phyloP scores from a whole-genome alignment of 2,888 invertebrate genomes.

The Argyresthia albistria region DNA sequence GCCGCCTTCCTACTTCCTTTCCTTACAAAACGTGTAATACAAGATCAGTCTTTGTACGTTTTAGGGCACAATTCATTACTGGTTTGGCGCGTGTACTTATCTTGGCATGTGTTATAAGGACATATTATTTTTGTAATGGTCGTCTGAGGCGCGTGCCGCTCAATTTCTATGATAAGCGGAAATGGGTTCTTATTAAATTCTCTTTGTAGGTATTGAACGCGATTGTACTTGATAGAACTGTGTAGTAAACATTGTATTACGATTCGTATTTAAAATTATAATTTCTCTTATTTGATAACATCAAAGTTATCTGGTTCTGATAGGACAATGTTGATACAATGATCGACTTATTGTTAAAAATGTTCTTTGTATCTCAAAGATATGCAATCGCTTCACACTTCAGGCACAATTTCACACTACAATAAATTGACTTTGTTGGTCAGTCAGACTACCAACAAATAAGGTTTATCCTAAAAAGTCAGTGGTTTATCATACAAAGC shows the following conservation, averaged over 20 bases:
- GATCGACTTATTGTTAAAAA: no score
- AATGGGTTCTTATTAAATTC: conserved; percentile 11
- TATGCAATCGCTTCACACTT: no score
- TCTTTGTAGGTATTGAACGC: conserved; percentile 5
- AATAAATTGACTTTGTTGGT: no score
- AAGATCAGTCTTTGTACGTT: conserved; percentile 59
- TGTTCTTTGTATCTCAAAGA: no score
- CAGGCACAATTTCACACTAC: no score
- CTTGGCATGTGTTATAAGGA: conserved; percentile 16
- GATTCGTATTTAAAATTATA: no score
- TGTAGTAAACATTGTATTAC: conserved; percentile 8
- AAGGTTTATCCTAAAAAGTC: no score
- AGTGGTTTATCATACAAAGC: no score
- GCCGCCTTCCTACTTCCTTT: conserved; percentile 68
- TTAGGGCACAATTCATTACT: conserved; percentile 61
- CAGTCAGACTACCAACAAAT: no score
- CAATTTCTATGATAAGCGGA: conserved; percentile 15
- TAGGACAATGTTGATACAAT: no score
- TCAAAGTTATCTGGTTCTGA: no score
- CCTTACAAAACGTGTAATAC: conserved; percentile 40
- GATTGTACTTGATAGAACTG: conserved; percentile 5
- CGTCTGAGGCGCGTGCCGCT: conserved; percentile 6
- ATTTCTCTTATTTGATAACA: no score
- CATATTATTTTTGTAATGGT: conserved; percentile 1
- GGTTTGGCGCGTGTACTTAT: conserved; percentile 68